These are phyloP conservation scores for Harpalus rufipes DNA, from an alignment of 2,888 invertebrate species.

Conservation along the genomic window DNA sequence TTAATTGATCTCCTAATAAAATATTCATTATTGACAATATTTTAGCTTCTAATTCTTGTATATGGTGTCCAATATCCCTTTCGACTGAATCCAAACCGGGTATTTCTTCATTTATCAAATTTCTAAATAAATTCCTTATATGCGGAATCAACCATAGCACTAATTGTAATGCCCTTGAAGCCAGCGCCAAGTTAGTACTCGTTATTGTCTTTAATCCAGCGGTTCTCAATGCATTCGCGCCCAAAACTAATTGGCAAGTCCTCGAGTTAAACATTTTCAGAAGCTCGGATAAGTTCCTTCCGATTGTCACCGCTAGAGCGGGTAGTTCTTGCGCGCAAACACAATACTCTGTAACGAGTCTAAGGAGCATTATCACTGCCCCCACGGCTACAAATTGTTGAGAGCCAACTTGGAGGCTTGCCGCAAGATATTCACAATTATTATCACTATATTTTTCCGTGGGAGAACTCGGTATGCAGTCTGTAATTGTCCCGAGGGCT, in stretches of 20 bases:
- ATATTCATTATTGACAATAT: constrained; percentile 93
- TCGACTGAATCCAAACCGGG: constrained; percentile 85
- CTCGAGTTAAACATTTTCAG: constrained; percentile 92
- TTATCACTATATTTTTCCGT: constrained; percentile 71
- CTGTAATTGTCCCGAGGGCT: constrained; percentile 76
- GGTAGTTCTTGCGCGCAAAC: constrained; percentile 87
- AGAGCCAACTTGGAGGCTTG: constrained; percentile 72
- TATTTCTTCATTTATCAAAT: constrained; percentile 79
- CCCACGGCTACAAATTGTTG: constrained; percentile 88
- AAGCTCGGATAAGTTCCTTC: constrained; percentile 92
- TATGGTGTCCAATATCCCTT: constrained; percentile 91
- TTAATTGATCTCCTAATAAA: constrained; percentile 88
- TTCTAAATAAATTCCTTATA: constrained; percentile 84
- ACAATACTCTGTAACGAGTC: constrained; percentile 96
- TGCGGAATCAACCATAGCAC: constrained; percentile 89
- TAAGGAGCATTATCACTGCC: constrained; percentile 91
- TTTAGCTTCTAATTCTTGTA: constrained; percentile 95
- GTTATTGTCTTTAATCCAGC: constrained; percentile 97
- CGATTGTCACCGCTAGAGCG: constrained; percentile 88
- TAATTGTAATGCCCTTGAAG: constrained; percentile 90
- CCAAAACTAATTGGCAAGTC: constrained; percentile 95
- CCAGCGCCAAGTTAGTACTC: constrained; percentile 93
- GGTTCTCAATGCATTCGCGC: constrained; percentile 96
- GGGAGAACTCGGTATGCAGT: constrained; percentile 74
- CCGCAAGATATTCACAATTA: constrained; percentile 70